A percentile compares a stretch with the other conserved stretches of the same genome.
Evolutionary conservation across 35 echinoderm and acorn worm species (phyloP).

Genomic region (Acanthaster planci): DNA sequence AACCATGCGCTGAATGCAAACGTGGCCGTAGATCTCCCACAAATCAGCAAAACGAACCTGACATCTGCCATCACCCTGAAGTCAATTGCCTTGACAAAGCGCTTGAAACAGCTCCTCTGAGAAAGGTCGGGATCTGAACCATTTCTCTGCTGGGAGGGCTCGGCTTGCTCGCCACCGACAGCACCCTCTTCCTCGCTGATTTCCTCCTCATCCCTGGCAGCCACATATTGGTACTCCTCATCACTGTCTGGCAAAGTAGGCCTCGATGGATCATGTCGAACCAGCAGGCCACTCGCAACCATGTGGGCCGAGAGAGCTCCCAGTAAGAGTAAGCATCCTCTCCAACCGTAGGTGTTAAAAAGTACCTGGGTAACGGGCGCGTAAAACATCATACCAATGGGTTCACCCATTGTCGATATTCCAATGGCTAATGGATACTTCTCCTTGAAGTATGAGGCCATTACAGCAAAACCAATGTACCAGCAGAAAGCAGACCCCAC

Average conservation of each 20-base stretch:
- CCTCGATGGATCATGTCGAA: background rate
- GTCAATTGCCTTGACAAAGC: background rate
- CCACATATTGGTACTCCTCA: background rate
- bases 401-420: background rate
- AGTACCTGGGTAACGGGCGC: background rate
- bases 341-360: slow-evolving; percentile 2
- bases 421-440: background rate
- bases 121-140: too few relatives aligned
- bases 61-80: background rate
- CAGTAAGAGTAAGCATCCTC: background rate
- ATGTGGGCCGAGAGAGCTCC: background rate
- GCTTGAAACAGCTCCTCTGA: background rate
- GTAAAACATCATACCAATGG: background rate
- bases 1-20: background rate
- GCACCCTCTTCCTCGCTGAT: background rate
- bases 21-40: background rate
- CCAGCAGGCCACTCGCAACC: background rate
- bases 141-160: too few relatives aligned
- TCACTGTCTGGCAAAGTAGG: background rate
- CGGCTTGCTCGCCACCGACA: background rate
- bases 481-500: background rate
- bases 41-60: background rate
- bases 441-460: slow-evolving; percentile 4
- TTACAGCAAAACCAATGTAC: background rate
- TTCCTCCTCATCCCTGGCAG: background rate